Conservation (phyloP, 2,888 invertebrate species). For the Calameuta pallipes region DNA sequence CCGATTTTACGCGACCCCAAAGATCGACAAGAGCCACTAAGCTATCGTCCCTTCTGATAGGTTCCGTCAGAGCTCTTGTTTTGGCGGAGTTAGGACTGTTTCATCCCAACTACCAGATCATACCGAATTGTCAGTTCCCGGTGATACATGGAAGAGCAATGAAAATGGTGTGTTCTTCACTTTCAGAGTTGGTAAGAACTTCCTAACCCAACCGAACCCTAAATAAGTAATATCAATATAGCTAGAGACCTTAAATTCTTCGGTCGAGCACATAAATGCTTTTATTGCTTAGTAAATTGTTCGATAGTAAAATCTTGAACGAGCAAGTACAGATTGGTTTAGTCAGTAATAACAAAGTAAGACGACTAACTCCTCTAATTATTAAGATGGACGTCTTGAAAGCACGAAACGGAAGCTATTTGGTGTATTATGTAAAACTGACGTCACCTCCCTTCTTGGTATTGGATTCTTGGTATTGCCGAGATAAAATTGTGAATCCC, state of each 20-base stretch:
- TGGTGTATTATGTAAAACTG: background rate
- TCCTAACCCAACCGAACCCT: background rate
- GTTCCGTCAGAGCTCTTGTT: too few relatives aligned
- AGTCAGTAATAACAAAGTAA: background rate
- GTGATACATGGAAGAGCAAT: background rate
- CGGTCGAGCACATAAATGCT: background rate
- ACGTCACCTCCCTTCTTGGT: background rate
- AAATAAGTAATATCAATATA: background rate
- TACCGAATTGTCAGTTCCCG: too few relatives aligned
- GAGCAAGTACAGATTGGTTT: background rate
- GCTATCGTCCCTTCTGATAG: too few relatives aligned
- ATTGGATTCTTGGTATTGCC: background rate
- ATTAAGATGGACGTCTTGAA: background rate
- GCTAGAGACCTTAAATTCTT: background rate
- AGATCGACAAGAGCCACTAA: too few relatives aligned
- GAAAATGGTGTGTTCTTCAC: background rate
- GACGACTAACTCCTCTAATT: background rate
- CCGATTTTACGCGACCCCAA: too few relatives aligned
- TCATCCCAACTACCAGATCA: too few relatives aligned
- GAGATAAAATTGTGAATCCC: background rate
- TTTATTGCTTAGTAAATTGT: slow-evolving; percentile 1
- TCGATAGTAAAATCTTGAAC: background rate
- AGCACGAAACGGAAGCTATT: background rate
- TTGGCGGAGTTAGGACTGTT: too few relatives aligned
- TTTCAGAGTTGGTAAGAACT: background rate